Conservation (phyloP, 2,888 invertebrate genomes). For the Diaphora mendica region DNA sequence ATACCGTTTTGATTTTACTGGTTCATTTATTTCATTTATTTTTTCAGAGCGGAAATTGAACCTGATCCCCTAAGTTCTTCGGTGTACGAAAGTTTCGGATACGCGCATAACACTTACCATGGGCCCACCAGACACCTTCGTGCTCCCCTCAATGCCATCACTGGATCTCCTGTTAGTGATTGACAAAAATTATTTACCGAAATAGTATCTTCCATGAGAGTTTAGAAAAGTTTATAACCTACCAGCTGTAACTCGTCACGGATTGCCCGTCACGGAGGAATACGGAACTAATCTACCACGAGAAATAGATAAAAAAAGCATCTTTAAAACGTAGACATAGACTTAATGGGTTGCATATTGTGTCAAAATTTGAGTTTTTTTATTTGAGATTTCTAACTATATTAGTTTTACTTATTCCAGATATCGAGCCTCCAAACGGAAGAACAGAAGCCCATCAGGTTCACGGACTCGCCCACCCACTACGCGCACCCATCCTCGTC, state of each 20-base stretch:
- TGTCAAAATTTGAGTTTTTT: too few relatives aligned
- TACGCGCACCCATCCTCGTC: conserved; percentile 85
- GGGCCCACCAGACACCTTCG: conserved; percentile 93
- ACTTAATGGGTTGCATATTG: too few relatives aligned
- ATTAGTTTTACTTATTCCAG: conserved; percentile 55
- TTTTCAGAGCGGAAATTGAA: conserved; percentile 73
- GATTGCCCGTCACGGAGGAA: too few relatives aligned
- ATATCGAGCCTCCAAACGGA: conserved; percentile 81
- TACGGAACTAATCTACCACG: too few relatives aligned
- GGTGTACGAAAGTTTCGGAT: conserved; percentile 81
- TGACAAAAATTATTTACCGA: neutral
- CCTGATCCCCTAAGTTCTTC: conserved; percentile 66
- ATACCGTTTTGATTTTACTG: neutral
- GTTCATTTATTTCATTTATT: too few relatives aligned
- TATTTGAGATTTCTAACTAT: neutral
- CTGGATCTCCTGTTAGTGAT: conserved; percentile 83
- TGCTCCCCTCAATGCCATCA: conserved; percentile 86
- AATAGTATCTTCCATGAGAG: neutral
- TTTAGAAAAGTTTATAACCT: neutral
- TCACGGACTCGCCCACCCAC: conserved; percentile 92
- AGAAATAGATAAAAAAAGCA: too few relatives aligned
- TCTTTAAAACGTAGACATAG: too few relatives aligned
- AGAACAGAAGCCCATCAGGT: conserved; percentile 89
- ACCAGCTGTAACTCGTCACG: too few relatives aligned
- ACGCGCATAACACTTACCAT: conserved; percentile 96